These are phyloP conservation scores for Leucoptera coffeella DNA, from an alignment of 2,888 invertebrate genomes.

Conservation along the genomic window DNA sequence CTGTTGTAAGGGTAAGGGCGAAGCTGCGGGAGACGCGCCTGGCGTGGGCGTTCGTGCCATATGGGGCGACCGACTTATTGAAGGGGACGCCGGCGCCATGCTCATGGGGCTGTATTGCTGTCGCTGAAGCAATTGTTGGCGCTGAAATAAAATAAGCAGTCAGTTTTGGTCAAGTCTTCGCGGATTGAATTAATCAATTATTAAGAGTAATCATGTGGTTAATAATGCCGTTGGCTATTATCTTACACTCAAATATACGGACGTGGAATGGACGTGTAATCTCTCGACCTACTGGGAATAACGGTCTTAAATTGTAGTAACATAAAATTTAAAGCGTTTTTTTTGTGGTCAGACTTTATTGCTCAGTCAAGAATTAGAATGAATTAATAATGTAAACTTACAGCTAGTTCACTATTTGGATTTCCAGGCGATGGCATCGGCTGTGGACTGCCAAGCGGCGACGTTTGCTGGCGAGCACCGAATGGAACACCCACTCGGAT, in stretches of 20 bases:
- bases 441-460: slow-evolving; percentile 44
- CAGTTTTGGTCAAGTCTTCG: no score
- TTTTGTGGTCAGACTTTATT: no score
- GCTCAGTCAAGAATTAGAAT: no score
- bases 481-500: slow-evolving; percentile 42
- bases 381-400: no score
- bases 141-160: slow-evolving; percentile 18
- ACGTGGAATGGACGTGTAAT: no score
- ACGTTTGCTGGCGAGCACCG: slow-evolving; percentile 35
- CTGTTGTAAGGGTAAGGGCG: slow-evolving; percentile 18
- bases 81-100: slow-evolving; percentile 52
- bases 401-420: slow-evolving; percentile 31
- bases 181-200: no score
- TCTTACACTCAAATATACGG: no score
- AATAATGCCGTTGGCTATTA: no score
- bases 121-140: slow-evolving; percentile 40
- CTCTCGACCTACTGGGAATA: no score
- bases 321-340: no score
- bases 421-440: slow-evolving; percentile 45
- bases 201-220: no score
- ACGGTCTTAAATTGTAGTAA: no score
- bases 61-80: slow-evolving; percentile 50
- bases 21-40: slow-evolving; percentile 31
- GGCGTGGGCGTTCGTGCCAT: slow-evolving; percentile 43
- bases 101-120: slow-evolving; percentile 48